phyloP scores from a whole-genome alignment of 2,113 vertebrate genomes.

The Melozone crissalis region DNA sequence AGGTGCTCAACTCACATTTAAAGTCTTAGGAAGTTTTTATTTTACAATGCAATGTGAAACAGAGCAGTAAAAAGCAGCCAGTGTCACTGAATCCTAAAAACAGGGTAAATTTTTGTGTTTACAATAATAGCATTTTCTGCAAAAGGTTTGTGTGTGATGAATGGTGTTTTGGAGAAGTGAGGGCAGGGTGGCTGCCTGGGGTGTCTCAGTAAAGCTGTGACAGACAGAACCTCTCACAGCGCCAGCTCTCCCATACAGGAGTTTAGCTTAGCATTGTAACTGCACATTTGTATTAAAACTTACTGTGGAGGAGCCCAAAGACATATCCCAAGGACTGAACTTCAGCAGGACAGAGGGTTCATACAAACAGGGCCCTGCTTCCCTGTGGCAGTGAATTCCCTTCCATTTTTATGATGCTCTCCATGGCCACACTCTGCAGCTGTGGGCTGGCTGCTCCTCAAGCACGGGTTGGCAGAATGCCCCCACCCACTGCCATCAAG shows the following conservation, averaged over 20 bases:
- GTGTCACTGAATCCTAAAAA: background rate
- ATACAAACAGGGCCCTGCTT: background rate
- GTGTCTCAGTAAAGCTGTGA: background rate
- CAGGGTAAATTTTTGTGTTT: background rate
- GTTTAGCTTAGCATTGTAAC: background rate
- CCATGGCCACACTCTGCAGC: background rate
- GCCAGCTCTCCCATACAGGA: rapidly evolving
- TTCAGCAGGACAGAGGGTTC: background rate
- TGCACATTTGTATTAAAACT: background rate
- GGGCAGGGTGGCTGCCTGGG: background rate
- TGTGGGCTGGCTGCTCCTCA: background rate
- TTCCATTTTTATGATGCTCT: background rate
- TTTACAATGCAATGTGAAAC: background rate
- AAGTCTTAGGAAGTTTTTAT: slow-evolving; percentile 2
- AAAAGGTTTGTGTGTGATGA: background rate
- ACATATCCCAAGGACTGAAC: background rate
- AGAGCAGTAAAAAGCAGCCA: background rate
- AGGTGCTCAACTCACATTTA: background rate
- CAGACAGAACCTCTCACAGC: background rate
- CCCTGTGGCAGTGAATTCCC: rapidly evolving
- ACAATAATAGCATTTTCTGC: background rate
- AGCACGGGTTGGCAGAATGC: background rate
- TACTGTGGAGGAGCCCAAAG: background rate
- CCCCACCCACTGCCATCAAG: background rate
- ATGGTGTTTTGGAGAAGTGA: background rate